phyloP scores from a whole-genome alignment of 2,888 invertebrate genomes.

The Morpho achilles region DNA sequence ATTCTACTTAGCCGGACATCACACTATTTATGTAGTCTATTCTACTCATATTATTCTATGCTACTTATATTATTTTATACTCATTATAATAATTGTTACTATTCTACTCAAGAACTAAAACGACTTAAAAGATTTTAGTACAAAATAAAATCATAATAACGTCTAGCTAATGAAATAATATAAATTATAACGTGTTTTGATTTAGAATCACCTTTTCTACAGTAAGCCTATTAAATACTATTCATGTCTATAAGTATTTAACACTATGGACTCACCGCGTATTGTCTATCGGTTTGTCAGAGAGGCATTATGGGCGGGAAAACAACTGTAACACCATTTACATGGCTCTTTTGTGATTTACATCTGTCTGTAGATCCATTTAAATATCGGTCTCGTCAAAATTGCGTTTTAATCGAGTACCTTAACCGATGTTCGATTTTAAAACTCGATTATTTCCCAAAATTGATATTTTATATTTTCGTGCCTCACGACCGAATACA shows the following conservation, averaged over 20 bases:
- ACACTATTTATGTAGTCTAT: no score
- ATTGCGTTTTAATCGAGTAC: conserved; percentile 38
- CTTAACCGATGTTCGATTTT: conserved; percentile 37
- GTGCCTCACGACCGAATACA: no score
- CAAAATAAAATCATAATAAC: no score
- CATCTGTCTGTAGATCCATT: conserved; percentile 36
- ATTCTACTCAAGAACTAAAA: no score
- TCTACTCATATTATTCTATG: no score
- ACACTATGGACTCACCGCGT: conserved; percentile 20
- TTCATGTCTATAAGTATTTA: conserved; percentile 15
- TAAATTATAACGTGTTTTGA: no score
- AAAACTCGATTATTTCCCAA: background rate
- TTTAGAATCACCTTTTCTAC: no score
- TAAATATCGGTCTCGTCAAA: conserved; percentile 36
- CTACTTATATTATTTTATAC: no score
- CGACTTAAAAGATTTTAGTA: no score
- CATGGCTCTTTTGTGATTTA: conserved; percentile 61
- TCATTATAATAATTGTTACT: no score
- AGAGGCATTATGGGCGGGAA: conserved; percentile 43
- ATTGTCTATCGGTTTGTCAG: conserved; percentile 38
- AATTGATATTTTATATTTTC: conserved; percentile 4
- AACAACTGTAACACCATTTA: conserved; percentile 58
- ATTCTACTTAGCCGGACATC: no score
- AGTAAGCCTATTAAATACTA: background rate
- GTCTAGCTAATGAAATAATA: no score